Base-by-base conservation (phyloP, 1,140 invertebrate genomes). In the Berghia stephanieae region DNA sequence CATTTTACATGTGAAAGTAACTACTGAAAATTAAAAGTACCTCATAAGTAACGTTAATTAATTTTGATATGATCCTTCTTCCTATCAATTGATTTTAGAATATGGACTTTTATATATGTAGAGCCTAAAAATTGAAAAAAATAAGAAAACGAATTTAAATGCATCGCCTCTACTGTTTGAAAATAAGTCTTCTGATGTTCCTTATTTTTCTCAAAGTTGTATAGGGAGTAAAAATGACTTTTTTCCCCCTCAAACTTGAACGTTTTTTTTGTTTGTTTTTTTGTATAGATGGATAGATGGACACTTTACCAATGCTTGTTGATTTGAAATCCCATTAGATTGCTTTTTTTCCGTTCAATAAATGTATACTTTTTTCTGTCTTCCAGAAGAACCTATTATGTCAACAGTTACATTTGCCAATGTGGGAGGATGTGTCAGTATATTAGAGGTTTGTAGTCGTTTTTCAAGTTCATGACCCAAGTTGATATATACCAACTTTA, bases 391-490 rank as follows among this genome's bases (percentile, higher is more conserved):
- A 31, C 27, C 31, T 63, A 31, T 75, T 6, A 34, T 27, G 27
- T 57, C 72, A 3, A 63, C 8, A 38, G 57, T 63, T n/a, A 63
- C 3, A 38, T 75, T 75, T 31, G 31, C 72, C n/a, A 60, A 75
- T 44, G 57, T 75, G n/a, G 72, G 72, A 75, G 72, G 72, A 63
- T 63, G 66, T 63, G 57, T 43, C n/a, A 75, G 52, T 63, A 40
- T 75, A 27, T 75, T 75, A 27, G 55, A 75, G 57, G 72, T 75
- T 63, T 63, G 10, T 10, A 31, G 18, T 24, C 34, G 57, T 10
- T 16, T 27, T 63, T 16, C 34, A 31, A 8, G 8, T 27, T 8
- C 57, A 16, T 63, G 57, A 63, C 18, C 10, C 57, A 63, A 31
- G 70, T 72, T 55, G 27, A 55, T 8, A 44, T 60, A n/a, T 60